phyloP scores from a whole-genome alignment of 1,140 invertebrate genomes.

The Hylaeus volcanicus region DNA sequence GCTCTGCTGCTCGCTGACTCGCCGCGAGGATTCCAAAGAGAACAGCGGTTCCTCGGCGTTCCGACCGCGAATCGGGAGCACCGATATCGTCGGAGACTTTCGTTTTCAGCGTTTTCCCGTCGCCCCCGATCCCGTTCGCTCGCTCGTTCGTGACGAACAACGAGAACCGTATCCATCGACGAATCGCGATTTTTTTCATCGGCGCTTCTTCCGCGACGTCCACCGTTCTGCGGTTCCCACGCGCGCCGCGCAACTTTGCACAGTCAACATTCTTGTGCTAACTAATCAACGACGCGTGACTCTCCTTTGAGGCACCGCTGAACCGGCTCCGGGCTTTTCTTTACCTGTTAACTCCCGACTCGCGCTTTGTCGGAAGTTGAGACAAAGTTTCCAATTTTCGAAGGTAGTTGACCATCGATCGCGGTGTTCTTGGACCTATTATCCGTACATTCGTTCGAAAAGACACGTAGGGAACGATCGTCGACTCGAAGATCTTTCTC shows the following conservation, averaged over 20 bases:
- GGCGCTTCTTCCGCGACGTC: neutral
- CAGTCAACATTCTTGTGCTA: conserved; percentile 38
- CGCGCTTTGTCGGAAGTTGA: too few species aligned
- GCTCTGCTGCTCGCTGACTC: neutral
- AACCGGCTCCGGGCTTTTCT: neutral
- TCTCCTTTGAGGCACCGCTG: conserved; percentile 32
- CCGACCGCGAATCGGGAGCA: neutral
- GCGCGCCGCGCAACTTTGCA: conserved; percentile 21
- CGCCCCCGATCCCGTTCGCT: neutral
- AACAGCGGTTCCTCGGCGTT: neutral
- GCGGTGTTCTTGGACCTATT: too few species aligned
- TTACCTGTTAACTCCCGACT: neutral
- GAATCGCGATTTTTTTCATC: conserved; percentile 5
- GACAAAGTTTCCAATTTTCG: neutral
- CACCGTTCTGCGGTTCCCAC: conserved; percentile 23
- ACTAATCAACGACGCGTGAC: conserved; percentile 46
- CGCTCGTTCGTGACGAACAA: conserved; percentile 18
- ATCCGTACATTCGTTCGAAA: too few species aligned
- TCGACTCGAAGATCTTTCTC: neutral
- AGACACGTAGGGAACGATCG: too few species aligned
- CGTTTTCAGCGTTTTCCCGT: conserved; percentile 14
- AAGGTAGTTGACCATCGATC: too few species aligned
- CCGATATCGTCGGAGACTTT: neutral
- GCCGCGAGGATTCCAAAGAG: neutral
- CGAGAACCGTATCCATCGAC: too few species aligned